phyloP scores from a whole-genome alignment of 2,888 invertebrate species.

The Cordilura impudica region DNA sequence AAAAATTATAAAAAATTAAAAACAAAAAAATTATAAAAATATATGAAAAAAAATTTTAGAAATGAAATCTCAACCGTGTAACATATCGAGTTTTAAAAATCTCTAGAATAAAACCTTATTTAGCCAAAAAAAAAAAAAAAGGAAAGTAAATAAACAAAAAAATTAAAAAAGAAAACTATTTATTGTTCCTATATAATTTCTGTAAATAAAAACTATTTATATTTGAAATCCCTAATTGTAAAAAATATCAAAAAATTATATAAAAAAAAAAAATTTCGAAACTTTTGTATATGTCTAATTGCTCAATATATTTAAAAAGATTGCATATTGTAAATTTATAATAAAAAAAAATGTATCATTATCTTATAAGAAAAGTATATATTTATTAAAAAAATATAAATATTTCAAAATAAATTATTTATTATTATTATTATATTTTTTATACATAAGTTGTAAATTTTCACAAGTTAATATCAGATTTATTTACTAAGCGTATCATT shows the following conservation, averaged over 20 bases:
- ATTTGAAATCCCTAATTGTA: slow-evolving; percentile 40
- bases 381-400: background rate
- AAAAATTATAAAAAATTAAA: slow-evolving; percentile 10
- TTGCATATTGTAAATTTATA: slow-evolving; percentile 46
- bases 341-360: slow-evolving; percentile 5
- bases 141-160: no score
- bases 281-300: slow-evolving; percentile 56
- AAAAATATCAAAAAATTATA: slow-evolving; percentile 54
- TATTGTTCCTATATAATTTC: slow-evolving; percentile 59
- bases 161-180: slow-evolving; percentile 28
- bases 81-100: slow-evolving; percentile 20
- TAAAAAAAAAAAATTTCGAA: slow-evolving; percentile 30
- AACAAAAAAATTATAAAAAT: slow-evolving; percentile 3
- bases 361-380: background rate
- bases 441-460: slow-evolving; percentile 48
- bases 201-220: slow-evolving; percentile 44
- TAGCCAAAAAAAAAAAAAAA: no score
- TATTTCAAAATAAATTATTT: slow-evolving; percentile 26
- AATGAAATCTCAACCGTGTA: background rate
- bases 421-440: slow-evolving; percentile 2
- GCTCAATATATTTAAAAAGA: slow-evolving; percentile 58
- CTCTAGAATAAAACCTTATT: background rate
- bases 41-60: background rate
- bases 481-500: slow-evolving; percentile 29
- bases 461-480: slow-evolving; percentile 6